Percentiles rank a stretch among this genome's conserved stretches.
These are phyloP conservation scores for Chamaetylas fuelleborni DNA, from an alignment of 2,113 vertebrate genomes.

Conservation along the genomic window DNA sequence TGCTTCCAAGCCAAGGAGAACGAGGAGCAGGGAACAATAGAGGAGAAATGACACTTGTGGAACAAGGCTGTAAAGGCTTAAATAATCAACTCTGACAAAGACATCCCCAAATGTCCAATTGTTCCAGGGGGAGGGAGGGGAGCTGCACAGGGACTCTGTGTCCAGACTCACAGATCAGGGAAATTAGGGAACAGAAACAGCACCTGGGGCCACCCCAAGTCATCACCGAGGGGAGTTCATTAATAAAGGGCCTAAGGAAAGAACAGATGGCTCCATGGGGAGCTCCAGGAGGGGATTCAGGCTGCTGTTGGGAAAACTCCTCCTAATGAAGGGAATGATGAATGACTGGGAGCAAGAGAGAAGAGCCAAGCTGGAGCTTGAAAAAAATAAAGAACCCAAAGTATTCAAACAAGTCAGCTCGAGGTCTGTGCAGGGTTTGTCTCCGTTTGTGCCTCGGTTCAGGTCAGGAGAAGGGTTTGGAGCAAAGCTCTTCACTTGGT, in stretches of 20 bases:
- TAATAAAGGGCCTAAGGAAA: not conserved
- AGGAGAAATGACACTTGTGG: constrained; percentile 18
- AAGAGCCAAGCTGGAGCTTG: not conserved
- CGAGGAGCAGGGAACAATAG: constrained; percentile 25
- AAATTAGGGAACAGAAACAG: not conserved
- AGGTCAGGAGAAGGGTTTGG: not conserved
- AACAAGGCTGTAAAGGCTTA: not conserved
- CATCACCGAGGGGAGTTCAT: not conserved
- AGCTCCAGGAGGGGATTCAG: not conserved
- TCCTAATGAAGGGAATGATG: not conserved
- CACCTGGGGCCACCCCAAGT: not conserved
- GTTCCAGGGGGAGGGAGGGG: not conserved
- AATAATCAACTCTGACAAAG: constrained; percentile 20
- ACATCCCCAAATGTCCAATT: not conserved
- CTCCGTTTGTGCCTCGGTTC: not conserved
- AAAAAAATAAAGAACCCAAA: not conserved
- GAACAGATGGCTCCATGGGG: not conserved
- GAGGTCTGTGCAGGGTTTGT: not conserved
- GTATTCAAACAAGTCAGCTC: not conserved
- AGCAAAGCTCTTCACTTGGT: not conserved
- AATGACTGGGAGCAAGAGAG: not conserved
- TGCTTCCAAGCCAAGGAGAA: not conserved
- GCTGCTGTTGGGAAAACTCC: not conserved
- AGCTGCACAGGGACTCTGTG: not conserved
- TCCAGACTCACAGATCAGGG: not conserved